Evolutionary conservation across 2,888 invertebrate species (phyloP).

Genomic region (Coronaproctus castanopsis): DNA sequence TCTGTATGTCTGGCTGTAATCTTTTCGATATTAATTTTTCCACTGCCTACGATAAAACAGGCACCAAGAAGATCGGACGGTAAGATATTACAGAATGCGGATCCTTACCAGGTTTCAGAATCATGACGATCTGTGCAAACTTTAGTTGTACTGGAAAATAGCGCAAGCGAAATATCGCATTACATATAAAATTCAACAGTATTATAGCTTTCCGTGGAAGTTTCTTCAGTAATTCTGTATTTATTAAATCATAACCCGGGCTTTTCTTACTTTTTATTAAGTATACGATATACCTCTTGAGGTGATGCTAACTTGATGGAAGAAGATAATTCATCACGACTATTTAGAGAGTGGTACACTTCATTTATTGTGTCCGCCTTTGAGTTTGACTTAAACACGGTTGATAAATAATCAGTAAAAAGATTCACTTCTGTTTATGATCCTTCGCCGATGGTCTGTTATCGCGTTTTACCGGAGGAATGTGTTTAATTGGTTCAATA

Average conservation of each 20-base stretch:
- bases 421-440: not conserved
- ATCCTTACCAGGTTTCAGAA: not conserved
- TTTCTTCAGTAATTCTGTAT: not conserved
- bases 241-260: not conserved
- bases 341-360: not conserved
- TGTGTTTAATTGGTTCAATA: not conserved
- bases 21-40: not conserved
- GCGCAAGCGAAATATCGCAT: not conserved
- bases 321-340: not conserved
- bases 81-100: not conserved
- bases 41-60: not conserved
- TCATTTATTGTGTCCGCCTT: not conserved
- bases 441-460: not conserved
- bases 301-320: not conserved
- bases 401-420: not conserved
- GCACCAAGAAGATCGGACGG: not conserved
- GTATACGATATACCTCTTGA: not conserved
- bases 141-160: not conserved
- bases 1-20: not conserved
- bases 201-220: not conserved
- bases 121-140: not conserved
- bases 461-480: not conserved
- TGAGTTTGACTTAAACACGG: not conserved
- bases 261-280: not conserved
- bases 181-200: not conserved